These are phyloP conservation scores for Ginglymostoma cirratum DNA, from an alignment of 2,113 vertebrate species.

Conservation along the genomic window DNA sequence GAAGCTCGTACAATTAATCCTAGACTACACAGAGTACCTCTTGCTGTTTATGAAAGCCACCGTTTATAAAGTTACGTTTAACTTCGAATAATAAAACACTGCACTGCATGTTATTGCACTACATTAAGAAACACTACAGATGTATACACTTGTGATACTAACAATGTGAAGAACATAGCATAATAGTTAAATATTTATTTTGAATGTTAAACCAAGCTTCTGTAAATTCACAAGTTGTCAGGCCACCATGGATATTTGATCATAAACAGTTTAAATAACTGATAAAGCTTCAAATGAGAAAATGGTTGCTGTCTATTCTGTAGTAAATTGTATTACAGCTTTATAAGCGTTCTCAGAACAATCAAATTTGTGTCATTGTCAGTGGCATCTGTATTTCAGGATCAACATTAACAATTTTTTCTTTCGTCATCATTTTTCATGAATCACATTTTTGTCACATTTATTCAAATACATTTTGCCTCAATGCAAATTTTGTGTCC, in stretches of 20 bases:
- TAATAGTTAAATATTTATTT: too few relatives aligned
- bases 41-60: not conserved
- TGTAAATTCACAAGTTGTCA: not conserved
- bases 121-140: not conserved
- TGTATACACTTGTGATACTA: not conserved
- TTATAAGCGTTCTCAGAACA: not conserved
- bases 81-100: not conserved
- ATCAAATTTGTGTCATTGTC: not conserved
- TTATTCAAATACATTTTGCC: not conserved
- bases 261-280: not conserved
- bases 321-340: not conserved
- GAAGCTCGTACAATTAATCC: not conserved
- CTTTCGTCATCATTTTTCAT: not conserved
- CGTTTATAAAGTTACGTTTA: not conserved
- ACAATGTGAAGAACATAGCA: not conserved
- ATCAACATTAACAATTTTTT: not conserved
- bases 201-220: not conserved
- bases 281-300: not conserved
- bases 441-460: too few relatives aligned
- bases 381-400: too few relatives aligned
- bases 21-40: not conserved
- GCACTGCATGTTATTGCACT: not conserved
- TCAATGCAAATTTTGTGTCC: not conserved
- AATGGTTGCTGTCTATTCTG: not conserved
- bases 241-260: not conserved